phyloP scores from a whole-genome alignment of 2,888 invertebrate genomes.

The Andricus curvator region DNA sequence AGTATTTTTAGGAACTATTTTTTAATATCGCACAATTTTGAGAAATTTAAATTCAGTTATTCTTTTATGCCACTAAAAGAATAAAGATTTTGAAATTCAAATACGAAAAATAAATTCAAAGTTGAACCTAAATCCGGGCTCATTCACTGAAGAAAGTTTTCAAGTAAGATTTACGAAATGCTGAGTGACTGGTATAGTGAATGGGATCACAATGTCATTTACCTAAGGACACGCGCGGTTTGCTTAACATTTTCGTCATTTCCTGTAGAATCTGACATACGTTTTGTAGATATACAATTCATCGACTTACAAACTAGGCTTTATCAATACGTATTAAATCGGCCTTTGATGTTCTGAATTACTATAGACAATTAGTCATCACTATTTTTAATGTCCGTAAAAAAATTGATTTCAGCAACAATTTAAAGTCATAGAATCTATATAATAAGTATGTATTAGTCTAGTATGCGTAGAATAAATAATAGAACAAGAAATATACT shows the following conservation, averaged over 20 bases:
- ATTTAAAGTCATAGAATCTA: too few relatives aligned
- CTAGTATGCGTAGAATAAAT: too few relatives aligned
- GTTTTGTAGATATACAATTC: neutral
- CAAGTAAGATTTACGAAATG: conserved; percentile 10
- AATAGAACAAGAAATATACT: too few relatives aligned
- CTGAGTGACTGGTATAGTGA: conserved; percentile 9
- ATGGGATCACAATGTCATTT: conserved; percentile 39
- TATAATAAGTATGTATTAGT: too few relatives aligned
- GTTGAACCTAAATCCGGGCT: neutral
- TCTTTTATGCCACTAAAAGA: neutral
- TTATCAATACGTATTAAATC: conserved; percentile 1
- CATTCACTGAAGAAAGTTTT: neutral
- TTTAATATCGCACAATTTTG: too few relatives aligned
- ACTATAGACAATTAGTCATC: neutral
- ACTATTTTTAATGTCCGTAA: neutral
- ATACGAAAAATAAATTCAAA: neutral
- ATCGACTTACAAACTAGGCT: neutral
- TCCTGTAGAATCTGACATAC: conserved; percentile 32
- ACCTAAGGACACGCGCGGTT: conserved; percentile 16
- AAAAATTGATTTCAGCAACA: neutral
- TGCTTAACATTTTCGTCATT: conserved; percentile 41
- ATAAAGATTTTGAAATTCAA: too few relatives aligned
- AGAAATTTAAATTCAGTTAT: neutral
- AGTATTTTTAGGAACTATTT: too few relatives aligned
- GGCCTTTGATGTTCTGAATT: neutral